Percentiles rank a stretch among this genome's conserved stretches.
These are phyloP conservation scores for Oncorhynchus masou DNA, from an alignment of 2,113 vertebrate species.

Conservation along the genomic window DNA sequence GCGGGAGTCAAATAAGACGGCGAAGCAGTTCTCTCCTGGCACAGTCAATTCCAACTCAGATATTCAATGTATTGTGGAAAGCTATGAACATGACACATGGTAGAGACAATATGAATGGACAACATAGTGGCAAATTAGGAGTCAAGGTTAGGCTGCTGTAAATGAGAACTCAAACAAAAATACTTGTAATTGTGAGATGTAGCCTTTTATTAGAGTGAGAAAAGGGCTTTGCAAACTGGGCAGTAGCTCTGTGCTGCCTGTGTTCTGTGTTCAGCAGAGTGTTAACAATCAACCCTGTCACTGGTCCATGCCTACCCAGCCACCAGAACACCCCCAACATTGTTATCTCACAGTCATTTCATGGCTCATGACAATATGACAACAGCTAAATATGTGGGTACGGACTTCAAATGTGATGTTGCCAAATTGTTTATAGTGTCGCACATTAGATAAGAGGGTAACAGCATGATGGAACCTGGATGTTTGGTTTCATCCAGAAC, in stretches of 20 bases:
- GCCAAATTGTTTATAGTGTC: conserved; percentile 18
- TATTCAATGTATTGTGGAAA: no score
- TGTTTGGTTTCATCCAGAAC: not conserved
- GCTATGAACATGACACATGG: no score
- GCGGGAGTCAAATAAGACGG: not conserved
- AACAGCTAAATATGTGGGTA: conserved; percentile 32
- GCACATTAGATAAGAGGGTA: conserved; percentile 35
- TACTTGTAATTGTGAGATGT: no score
- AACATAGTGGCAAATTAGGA: not conserved
- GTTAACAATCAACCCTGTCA: conserved; percentile 40
- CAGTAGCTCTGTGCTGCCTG: conserved; percentile 12
- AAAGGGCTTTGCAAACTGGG: not conserved
- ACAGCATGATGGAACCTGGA: conserved; percentile 7
- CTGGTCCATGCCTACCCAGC: conserved; percentile 1
- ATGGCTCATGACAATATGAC: conserved; percentile 29
- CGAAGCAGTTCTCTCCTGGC: not conserved
- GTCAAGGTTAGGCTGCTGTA: not conserved
- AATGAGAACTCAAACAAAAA: not conserved
- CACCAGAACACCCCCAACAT: conserved; percentile 24
- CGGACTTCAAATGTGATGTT: conserved; percentile 11
- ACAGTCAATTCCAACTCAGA: not conserved
- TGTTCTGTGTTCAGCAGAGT: conserved; percentile 28
- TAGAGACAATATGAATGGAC: not conserved
- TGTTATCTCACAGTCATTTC: conserved; percentile 34
- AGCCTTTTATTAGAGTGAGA: no score